These are phyloP conservation scores for Buceros bicornis DNA, from an alignment of 2,797 vertebrate genomes.

Conservation along the genomic window DNA sequence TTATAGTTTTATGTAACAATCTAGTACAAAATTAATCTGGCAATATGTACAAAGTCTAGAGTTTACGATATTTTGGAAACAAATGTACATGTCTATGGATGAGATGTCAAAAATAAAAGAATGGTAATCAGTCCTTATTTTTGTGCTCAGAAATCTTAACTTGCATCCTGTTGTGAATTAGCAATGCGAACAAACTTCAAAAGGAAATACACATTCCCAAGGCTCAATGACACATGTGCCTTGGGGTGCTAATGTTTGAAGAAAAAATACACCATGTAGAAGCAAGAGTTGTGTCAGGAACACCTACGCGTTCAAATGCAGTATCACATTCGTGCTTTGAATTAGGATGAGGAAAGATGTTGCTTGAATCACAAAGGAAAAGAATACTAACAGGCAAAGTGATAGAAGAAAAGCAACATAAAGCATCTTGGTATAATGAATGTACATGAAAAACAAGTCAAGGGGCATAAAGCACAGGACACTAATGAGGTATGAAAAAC, in stretches of 20 bases:
- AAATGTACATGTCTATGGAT: neutral
- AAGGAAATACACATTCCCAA: neutral
- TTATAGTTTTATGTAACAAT: neutral
- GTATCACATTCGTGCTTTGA: slow-evolving; percentile 13
- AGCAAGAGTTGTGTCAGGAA: neutral
- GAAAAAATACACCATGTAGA: slow-evolving; percentile 1
- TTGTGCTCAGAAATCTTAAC: neutral
- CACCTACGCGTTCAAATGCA: neutral
- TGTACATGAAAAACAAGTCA: neutral
- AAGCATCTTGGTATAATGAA: neutral
- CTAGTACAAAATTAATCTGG: neutral
- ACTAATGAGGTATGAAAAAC: neutral
- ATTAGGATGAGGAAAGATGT: neutral
- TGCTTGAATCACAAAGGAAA: neutral
- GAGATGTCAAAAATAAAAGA: neutral
- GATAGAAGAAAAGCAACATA: neutral
- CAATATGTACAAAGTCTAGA: neutral
- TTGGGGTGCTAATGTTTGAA: slow-evolving; percentile 3
- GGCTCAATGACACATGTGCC: neutral
- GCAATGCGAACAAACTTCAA: slow-evolving; percentile 39
- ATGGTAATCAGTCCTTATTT: neutral
- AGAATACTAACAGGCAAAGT: fast-evolving
- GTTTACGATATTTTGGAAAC: neutral
- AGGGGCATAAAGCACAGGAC: neutral
- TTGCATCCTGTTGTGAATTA: slow-evolving; percentile 44